phyloP scores from a whole-genome alignment of 2,797 vertebrate species.

The Oreortyx pictus region DNA sequence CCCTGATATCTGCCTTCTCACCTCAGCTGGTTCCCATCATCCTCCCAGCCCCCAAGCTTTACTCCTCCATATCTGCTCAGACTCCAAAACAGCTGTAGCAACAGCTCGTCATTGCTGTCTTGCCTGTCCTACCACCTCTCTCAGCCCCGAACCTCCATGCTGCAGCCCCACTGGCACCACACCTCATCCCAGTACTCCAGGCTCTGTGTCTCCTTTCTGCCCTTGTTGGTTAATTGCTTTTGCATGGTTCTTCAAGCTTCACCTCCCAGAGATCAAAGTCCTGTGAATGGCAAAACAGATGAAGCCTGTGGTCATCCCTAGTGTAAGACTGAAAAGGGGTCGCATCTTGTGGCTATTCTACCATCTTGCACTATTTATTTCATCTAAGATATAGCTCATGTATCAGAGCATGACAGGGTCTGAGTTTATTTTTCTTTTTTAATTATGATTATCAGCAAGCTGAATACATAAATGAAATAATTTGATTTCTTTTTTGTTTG shows the following conservation, averaged over 20 bases:
- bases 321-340: background rate
- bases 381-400: background rate
- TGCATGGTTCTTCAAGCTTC: background rate
- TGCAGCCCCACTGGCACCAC: background rate
- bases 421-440: background rate
- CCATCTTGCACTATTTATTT: background rate
- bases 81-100: background rate
- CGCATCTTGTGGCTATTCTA: background rate
- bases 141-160: background rate
- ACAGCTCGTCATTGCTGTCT: background rate
- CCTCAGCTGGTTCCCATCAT: background rate
- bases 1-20: constrained; percentile 4
- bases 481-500: background rate
- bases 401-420: background rate
- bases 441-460: background rate
- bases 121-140: background rate
- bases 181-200: background rate
- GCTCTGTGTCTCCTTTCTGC: background rate
- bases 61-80: background rate
- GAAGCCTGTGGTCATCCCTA: background rate
- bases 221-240: background rate
- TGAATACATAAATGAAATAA: background rate
- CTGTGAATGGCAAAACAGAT: background rate
- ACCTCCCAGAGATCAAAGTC: background rate
- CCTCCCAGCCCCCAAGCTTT: constrained; percentile 27